Conservation (phyloP, 2,888 invertebrate genomes). For the Philereme transversata region DNA sequence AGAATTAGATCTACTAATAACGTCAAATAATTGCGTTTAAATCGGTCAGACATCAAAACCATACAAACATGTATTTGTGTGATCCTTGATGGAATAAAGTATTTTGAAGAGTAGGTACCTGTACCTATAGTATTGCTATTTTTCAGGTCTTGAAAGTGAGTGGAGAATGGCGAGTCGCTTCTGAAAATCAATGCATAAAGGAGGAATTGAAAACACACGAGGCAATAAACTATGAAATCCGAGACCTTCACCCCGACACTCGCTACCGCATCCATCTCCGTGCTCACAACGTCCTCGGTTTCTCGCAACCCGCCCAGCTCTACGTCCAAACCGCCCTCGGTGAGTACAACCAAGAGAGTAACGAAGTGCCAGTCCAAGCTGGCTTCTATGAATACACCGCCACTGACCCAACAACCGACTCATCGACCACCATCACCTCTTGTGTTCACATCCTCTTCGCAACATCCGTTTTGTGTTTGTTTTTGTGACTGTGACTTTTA, state of each 20-base stretch:
- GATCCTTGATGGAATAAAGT: too few relatives aligned
- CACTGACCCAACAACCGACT: slow-evolving; percentile 62
- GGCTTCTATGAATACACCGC: slow-evolving; percentile 80
- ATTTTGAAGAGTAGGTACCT: too few relatives aligned
- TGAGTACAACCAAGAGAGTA: slow-evolving; percentile 86
- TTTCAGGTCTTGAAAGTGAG: slow-evolving; percentile 86
- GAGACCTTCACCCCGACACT: slow-evolving; percentile 89
- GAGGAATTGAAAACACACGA: slow-evolving; percentile 85
- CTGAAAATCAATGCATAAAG: slow-evolving; percentile 82
- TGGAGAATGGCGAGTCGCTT: slow-evolving; percentile 85
- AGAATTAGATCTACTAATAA: too few relatives aligned
- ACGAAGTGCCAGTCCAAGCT: slow-evolving; percentile 72
- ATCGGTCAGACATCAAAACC: too few relatives aligned
- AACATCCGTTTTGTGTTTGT: slow-evolving; percentile 61
- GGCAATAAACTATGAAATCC: slow-evolving; percentile 87
- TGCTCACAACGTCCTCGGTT: slow-evolving; percentile 94
- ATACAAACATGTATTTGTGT: too few relatives aligned
- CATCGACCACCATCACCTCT: slow-evolving; percentile 58
- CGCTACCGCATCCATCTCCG: slow-evolving; percentile 92
- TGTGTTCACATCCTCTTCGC: slow-evolving; percentile 61
- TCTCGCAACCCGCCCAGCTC: slow-evolving; percentile 90
- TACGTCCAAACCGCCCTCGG: slow-evolving; percentile 94
- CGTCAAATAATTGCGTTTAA: too few relatives aligned
- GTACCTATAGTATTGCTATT: slow-evolving; percentile 6
- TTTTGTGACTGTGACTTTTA: slow-evolving; percentile 60